Conservation (phyloP, 2,888 invertebrate genomes). For the Ochropleura leucogaster region DNA sequence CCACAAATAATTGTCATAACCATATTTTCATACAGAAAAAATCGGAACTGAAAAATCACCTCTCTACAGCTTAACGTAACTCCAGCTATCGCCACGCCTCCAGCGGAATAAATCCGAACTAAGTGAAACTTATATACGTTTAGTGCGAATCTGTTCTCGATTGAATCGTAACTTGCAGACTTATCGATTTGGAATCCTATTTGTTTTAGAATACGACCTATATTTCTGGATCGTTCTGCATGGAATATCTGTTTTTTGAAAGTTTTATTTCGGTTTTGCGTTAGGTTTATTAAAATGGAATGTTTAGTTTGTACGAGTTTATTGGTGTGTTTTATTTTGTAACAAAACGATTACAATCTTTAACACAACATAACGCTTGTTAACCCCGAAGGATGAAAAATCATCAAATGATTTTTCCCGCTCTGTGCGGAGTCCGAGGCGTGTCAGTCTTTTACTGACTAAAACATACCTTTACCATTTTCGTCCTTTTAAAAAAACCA, state of each 20-base stretch:
- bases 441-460: too few species aligned
- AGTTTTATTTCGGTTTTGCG: constrained; percentile 13
- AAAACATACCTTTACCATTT: too few species aligned
- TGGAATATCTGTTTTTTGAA: constrained; percentile 22
- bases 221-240: constrained; percentile 51
- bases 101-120: constrained; percentile 61
- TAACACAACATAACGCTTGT: not conserved
- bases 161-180: constrained; percentile 65
- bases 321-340: not conserved
- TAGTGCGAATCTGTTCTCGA: constrained; percentile 63
- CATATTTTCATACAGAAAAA: constrained; percentile 3
- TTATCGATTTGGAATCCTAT: constrained; percentile 60
- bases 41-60: constrained; percentile 31
- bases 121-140: constrained; percentile 65
- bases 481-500: too few species aligned
- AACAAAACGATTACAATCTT: not conserved
- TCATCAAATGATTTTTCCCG: too few species aligned
- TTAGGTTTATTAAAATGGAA: not conserved
- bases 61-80: constrained; percentile 31
- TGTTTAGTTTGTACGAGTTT: not conserved
- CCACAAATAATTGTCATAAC: not conserved
- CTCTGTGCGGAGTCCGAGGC: too few species aligned
- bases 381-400: too few species aligned
- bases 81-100: constrained; percentile 52
- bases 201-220: constrained; percentile 50